Evolutionary conservation across 2,113 vertebrate species (phyloP).

Genomic region (Geococcyx californianus): DNA sequence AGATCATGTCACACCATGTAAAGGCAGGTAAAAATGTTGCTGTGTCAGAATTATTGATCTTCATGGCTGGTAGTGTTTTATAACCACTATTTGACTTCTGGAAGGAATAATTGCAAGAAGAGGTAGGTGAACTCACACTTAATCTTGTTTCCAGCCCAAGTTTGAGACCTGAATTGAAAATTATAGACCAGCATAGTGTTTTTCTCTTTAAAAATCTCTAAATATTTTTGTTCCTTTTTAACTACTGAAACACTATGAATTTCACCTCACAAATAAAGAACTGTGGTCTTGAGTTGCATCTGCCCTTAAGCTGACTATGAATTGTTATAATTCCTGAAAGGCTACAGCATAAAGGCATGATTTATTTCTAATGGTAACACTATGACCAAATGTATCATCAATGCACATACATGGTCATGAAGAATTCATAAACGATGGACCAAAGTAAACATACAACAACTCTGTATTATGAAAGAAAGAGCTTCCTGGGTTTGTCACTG

Average conservation of each 20-base stretch:
- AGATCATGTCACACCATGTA: neutral
- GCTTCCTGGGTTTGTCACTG: neutral
- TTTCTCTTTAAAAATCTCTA: neutral
- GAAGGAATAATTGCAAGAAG: neutral
- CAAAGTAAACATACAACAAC: neutral
- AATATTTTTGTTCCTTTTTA: neutral
- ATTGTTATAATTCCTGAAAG: neutral
- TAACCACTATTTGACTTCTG: neutral
- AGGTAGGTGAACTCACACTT: neutral
- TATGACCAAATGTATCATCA: neutral
- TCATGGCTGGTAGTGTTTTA: neutral
- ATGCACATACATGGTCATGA: neutral
- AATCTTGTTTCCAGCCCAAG: neutral
- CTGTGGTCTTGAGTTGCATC: neutral
- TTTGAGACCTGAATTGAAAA: neutral
- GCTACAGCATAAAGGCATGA: neutral
- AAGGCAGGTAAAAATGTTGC: neutral
- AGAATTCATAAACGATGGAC: neutral
- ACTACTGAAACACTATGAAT: neutral
- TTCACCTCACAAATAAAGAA: neutral
- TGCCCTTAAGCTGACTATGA: neutral
- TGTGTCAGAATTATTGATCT: neutral
- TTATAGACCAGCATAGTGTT: neutral
- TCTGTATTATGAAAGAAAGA: neutral
- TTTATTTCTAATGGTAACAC: neutral